Evolutionary conservation across 30 jellyfish, hydroid and myxozoan species (phyloP).

Genomic region (Turritopsis dohrnii): DNA sequence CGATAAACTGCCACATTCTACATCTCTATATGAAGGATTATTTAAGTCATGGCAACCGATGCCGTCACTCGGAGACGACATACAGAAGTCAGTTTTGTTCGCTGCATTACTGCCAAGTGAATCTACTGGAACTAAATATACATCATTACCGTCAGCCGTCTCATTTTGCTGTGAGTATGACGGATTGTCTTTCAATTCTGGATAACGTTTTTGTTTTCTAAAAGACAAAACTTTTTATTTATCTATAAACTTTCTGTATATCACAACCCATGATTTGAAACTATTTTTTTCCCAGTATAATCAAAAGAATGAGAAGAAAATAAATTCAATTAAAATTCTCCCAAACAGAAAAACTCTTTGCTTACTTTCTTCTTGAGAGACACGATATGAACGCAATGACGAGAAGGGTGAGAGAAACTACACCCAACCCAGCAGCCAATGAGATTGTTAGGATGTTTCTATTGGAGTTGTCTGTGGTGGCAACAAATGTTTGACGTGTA

Average conservation of each 20-base stretch:
- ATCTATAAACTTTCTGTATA: too few species aligned
- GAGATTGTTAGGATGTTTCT: background rate
- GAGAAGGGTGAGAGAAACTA: background rate
- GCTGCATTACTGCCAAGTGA: background rate
- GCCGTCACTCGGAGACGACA: background rate
- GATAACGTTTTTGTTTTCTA: background rate
- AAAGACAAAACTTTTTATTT: background rate
- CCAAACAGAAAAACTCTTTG: background rate
- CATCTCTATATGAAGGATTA: background rate
- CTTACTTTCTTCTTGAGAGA: background rate
- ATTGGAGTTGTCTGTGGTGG: too few species aligned
- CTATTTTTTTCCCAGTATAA: too few species aligned
- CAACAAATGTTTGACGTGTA: too few species aligned
- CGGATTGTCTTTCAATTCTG: background rate
- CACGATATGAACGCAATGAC: background rate
- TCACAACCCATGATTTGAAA: too few species aligned
- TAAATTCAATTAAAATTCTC: too few species aligned
- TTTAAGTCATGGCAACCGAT: background rate
- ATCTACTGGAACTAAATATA: background rate
- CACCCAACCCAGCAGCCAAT: background rate
- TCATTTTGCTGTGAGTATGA: background rate
- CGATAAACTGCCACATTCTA: background rate
- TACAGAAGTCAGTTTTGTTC: background rate
- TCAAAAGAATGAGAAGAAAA: background rate
- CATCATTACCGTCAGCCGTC: background rate